phyloP scores from a whole-genome alignment of 2,797 vertebrate genomes.

The Phataginus tetradactyla region DNA sequence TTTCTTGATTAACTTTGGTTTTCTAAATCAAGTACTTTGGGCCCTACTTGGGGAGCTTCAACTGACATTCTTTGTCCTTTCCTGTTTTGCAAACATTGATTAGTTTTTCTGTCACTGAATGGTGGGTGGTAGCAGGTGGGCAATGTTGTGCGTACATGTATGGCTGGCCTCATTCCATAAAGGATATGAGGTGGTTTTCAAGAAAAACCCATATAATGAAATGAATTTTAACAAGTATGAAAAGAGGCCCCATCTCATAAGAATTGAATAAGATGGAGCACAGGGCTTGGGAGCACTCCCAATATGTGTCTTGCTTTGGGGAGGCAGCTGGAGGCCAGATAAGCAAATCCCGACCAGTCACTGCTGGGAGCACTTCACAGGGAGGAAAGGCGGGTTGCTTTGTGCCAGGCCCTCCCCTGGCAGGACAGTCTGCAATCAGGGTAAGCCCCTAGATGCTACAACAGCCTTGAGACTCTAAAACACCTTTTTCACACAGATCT shows the following conservation, averaged over 20 bases:
- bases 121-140: neutral
- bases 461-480: neutral
- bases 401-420: neutral
- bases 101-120: conserved; percentile 66
- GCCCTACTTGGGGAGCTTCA: conserved; percentile 52
- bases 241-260: neutral
- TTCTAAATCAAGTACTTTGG: conserved; percentile 65
- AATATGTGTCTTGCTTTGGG: neutral
- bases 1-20: conserved; percentile 77
- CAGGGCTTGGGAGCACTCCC: neutral
- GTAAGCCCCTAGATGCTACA: neutral
- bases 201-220: neutral
- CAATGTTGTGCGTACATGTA: neutral
- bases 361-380: neutral
- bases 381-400: neutral
- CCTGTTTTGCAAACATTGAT: conserved; percentile 77
- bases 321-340: neutral
- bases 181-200: neutral
- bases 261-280: neutral
- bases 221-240: neutral
- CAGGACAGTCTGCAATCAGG: neutral
- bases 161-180: neutral
- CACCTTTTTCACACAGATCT: neutral
- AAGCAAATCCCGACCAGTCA: neutral
- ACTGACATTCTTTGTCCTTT: conserved; percentile 60